phyloP scores from a whole-genome alignment of 2,888 invertebrate genomes.

The Diabrotica balteata region DNA sequence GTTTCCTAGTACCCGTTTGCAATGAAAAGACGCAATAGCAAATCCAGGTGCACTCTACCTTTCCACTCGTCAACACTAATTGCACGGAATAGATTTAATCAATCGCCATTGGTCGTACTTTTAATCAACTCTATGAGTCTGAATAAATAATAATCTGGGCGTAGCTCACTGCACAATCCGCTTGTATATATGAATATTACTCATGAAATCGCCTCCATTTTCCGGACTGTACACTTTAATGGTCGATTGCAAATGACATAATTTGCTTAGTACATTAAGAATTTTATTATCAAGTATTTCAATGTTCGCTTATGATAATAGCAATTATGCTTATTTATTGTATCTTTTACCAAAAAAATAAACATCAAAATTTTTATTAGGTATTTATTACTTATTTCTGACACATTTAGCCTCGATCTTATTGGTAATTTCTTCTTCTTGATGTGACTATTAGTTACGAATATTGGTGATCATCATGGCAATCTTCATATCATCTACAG shows the following conservation, averaged over 20 bases:
- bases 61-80: conserved; percentile 12
- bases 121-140: conserved; percentile 7
- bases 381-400: no score
- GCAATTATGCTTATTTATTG: no score
- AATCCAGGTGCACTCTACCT: conserved; percentile 21
- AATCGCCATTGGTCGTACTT: conserved; percentile 18
- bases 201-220: conserved; percentile 18
- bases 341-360: no score
- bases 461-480: no score
- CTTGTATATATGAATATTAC: conserved; percentile 7
- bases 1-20: conserved; percentile 19
- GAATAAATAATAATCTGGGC: conserved; percentile 15
- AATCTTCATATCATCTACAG: no score
- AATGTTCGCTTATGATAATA: not conserved
- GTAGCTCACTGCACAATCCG: conserved; percentile 1
- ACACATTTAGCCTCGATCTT: no score
- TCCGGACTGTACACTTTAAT: conserved; percentile 10
- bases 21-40: conserved; percentile 18
- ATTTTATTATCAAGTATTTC: no score
- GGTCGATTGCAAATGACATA: not conserved
- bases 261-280: not conserved
- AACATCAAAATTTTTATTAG: no score
- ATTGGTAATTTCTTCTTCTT: no score
- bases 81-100: conserved; percentile 11
- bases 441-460: no score